Percentiles rank a stretch among this genome's conserved stretches.
Conservation (phyloP, 2,888 invertebrate species). For the Synanthedon myopaeformis region DNA sequence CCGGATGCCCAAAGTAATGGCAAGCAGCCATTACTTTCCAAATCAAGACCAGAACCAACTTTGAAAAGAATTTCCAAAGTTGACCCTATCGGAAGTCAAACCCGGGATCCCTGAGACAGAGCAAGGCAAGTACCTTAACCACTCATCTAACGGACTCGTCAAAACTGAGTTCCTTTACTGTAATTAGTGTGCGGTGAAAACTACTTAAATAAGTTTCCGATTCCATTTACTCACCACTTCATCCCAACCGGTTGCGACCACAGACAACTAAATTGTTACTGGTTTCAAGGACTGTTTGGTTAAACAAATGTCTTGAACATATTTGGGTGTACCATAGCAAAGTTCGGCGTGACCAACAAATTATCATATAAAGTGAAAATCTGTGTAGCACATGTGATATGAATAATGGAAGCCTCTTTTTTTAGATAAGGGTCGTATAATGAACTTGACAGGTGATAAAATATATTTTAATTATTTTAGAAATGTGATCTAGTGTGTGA, state of each 20-base stretch:
- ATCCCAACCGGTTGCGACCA: not conserved
- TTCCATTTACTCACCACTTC: not conserved
- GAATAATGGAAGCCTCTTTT: conserved; percentile 13
- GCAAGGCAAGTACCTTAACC: too few relatives aligned
- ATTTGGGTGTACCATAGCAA: not conserved
- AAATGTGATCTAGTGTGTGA: too few relatives aligned
- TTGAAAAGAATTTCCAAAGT: too few relatives aligned
- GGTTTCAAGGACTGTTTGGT: too few relatives aligned
- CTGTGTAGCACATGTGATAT: conserved; percentile 21
- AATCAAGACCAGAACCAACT: too few relatives aligned
- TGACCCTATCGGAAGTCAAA: too few relatives aligned
- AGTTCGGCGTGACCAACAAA: conserved; percentile 6
- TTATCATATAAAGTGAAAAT: conserved; percentile 37
- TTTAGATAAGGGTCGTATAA: conserved; percentile 1
- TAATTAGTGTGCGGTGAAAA: not conserved
- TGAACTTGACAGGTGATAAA: conserved; percentile 2
- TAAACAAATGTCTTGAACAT: too few relatives aligned
- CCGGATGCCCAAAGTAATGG: too few relatives aligned
- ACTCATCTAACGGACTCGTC: too few relatives aligned
- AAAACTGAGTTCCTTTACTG: not conserved
- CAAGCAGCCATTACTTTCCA: too few relatives aligned
- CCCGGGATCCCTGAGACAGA: too few relatives aligned
- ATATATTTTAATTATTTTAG: not conserved
- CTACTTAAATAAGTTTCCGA: not conserved
- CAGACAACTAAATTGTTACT: not conserved